A percentile compares a stretch with the other conserved stretches of the same genome.
phyloP scores from a whole-genome alignment of 2,888 invertebrate species.

The Schizaphis graminum region DNA sequence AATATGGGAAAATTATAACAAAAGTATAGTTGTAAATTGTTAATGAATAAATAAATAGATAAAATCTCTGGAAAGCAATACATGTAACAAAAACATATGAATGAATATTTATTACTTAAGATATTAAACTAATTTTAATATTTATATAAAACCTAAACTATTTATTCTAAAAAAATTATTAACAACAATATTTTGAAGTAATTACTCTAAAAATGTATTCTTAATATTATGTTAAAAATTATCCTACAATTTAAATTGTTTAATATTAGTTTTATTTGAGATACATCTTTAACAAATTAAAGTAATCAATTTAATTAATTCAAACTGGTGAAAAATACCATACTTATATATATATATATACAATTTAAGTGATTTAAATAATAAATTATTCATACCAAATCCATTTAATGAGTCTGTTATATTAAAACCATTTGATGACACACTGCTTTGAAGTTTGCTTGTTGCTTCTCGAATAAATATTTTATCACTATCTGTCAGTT shows the following conservation, averaged over 20 bases:
- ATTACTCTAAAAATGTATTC: neutral
- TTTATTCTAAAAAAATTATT: neutral
- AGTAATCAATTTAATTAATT: neutral
- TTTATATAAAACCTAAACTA: neutral
- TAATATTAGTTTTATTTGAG: neutral
- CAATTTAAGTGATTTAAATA: neutral
- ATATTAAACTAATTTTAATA: neutral
- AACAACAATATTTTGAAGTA: neutral
- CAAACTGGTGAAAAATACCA: neutral
- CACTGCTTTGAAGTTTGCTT: conserved; percentile 17
- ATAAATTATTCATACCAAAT: conserved; percentile 26
- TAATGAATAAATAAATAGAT: neutral
- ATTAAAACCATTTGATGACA: conserved; percentile 39
- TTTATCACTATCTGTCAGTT: conserved; percentile 46
- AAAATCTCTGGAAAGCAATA: neutral
- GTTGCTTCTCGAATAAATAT: conserved; percentile 49
- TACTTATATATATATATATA: neutral
- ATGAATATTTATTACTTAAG: neutral
- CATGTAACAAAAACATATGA: neutral
- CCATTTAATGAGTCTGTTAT: conserved; percentile 40
- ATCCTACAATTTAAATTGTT: neutral
- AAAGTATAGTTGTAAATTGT: neutral
- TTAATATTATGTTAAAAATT: neutral
- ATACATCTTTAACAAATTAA: neutral
- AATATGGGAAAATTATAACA: neutral